These are phyloP conservation scores for Mimumesa dahlbomi DNA, from an alignment of 2,888 invertebrate species.

Conservation along the genomic window DNA sequence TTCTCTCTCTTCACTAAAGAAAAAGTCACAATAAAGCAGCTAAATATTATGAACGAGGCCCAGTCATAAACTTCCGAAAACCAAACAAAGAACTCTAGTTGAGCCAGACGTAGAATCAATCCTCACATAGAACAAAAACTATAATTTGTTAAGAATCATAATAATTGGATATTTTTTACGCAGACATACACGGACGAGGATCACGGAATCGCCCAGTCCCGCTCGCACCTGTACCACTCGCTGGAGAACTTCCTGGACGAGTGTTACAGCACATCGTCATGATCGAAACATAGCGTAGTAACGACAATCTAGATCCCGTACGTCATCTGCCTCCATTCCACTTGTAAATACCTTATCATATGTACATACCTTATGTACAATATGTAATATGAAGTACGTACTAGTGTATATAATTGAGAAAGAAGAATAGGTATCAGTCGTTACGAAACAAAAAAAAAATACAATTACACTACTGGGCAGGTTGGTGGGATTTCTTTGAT, in stretches of 20 bases:
- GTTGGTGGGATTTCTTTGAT: conserved; percentile 46
- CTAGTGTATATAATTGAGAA: conserved; percentile 68
- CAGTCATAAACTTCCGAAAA: too few species aligned
- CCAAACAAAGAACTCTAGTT: too few species aligned
- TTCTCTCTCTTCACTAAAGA: too few species aligned
- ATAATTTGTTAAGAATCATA: not conserved
- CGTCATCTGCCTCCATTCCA: conserved; percentile 58
- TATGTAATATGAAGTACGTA: conserved; percentile 73
- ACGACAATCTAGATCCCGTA: conserved; percentile 56
- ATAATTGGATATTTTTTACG: not conserved
- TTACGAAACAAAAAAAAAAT: too few species aligned
- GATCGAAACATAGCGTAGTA: conserved; percentile 54
- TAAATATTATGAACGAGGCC: too few species aligned
- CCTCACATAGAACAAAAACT: too few species aligned
- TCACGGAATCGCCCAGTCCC: conserved; percentile 90
- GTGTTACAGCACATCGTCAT: conserved; percentile 81
- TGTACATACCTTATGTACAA: conserved; percentile 77
- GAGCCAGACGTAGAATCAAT: too few species aligned
- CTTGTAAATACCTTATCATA: conserved; percentile 64
- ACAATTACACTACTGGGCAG: conserved; percentile 26
- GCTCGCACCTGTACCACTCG: conserved; percentile 94
- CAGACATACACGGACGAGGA: conserved; percentile 98
- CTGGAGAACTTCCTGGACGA: conserved; percentile 90
- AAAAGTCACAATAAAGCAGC: too few species aligned
- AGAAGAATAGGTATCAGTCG: conserved; percentile 19